phyloP scores from a whole-genome alignment of 2,888 invertebrate species.

The Fragum whitleyi region DNA sequence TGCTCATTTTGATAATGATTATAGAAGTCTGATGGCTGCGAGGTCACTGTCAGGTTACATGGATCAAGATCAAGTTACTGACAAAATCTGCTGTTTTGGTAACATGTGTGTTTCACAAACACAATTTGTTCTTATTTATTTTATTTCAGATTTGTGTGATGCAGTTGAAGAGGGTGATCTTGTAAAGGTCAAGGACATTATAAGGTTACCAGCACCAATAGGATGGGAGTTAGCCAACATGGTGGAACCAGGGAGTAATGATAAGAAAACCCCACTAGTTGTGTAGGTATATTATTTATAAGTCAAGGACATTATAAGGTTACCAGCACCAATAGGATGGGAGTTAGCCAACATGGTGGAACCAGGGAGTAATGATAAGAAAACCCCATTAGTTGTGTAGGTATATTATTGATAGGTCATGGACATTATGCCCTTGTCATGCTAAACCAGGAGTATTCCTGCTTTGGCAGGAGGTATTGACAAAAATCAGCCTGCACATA shows the following conservation, averaged over 20 bases:
- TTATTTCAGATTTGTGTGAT: slow-evolving; percentile 64
- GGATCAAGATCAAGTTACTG: too few species aligned
- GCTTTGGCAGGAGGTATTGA: too few species aligned
- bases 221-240: slow-evolving; percentile 57
- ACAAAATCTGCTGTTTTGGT: too few species aligned
- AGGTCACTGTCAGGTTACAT: too few species aligned
- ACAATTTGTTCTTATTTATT: too few species aligned
- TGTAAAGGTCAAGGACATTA: slow-evolving; percentile 58
- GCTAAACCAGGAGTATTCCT: too few species aligned
- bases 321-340: slow-evolving; percentile 59
- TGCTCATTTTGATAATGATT: too few species aligned
- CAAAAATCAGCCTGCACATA: too few species aligned
- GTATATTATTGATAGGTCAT: slow-evolving; percentile 22
- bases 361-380: slow-evolving; percentile 19
- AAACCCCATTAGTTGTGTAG: slow-evolving; percentile 74
- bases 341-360: slow-evolving; percentile 47
- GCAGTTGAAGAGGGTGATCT: slow-evolving; percentile 64
- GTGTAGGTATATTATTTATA: slow-evolving; percentile 63
- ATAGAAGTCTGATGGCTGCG: too few species aligned
- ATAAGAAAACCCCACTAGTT: slow-evolving; percentile 66
- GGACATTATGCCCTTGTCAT: background rate
- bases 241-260: slow-evolving; percentile 12
- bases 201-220: slow-evolving; percentile 59
- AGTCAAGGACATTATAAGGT: background rate
- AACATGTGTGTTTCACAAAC: too few species aligned